Evolutionary conservation across 2,797 vertebrate species (phyloP), one percentile per base, ranked within the genome.

Genomic region (Prionace glauca): DNA sequence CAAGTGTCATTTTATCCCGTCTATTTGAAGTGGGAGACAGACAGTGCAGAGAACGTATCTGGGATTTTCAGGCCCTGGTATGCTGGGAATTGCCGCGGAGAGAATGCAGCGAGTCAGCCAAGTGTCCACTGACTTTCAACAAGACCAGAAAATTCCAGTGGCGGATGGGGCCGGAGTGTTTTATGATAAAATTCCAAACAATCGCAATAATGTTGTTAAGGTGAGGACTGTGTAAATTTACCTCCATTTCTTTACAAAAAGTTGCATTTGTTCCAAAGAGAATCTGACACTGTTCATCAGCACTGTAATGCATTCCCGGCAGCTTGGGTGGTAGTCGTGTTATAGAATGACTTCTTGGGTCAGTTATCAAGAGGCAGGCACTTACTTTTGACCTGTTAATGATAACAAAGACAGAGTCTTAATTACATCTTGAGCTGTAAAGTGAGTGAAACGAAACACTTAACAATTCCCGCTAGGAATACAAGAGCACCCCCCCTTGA

Each of bases 221-320:
- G 20, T 32, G 60, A 50, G 16, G 5, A 26, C 50, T 36, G 0
- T 0, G 0, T 86, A 60, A 71, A 56, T 97, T 96, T 97, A 99
- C 99, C 99, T 99, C 98, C 99, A 99, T 99, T 94, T 99, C 98
- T 96, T 97, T 98, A 97, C 99, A 99, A 98, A 99, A 99, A 0
- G 99, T 99, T 95, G 99, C 98, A 2, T 99, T 99, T 97, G 98
- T 98, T 96, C 99, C 99, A 84, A 99, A 99, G 26, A 99, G 98
- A 96, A 99, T 99, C 97, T 99, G 99, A 97, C 99, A 99, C 97
- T 99, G 99, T 86, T 99, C 98, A 0, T 98, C 98, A 0, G 98
- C 98, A 0, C 99, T 99, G 97, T 99, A 99, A 97, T 99, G 99
- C 99, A 99, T 99, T 65, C 99, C 99, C 0, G 99, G 99, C 95